These are phyloP conservation scores for Drosophila nebulosa DNA, from an alignment of 1,140 invertebrate genomes.

Conservation along the genomic window DNA sequence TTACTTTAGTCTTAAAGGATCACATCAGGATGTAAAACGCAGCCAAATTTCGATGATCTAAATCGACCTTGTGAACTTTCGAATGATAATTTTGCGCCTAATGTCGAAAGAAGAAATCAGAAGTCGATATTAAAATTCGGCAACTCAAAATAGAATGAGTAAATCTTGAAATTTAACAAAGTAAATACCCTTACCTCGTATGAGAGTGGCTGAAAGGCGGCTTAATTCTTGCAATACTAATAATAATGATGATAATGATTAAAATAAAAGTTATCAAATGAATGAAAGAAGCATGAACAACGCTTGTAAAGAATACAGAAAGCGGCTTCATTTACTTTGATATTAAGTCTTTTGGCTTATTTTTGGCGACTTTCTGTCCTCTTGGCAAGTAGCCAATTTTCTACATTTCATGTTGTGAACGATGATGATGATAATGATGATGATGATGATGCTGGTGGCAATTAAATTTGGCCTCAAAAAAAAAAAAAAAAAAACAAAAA, in stretches of 20 bases:
- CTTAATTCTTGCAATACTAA: too few relatives aligned
- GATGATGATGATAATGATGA: slow-evolving; percentile 7
- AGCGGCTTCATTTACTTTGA: slow-evolving; percentile 34
- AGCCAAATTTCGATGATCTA: too few relatives aligned
- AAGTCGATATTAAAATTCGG: too few relatives aligned
- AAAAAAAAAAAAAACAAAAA: slow-evolving; percentile 76
- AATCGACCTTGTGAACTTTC: too few relatives aligned
- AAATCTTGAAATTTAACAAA: too few relatives aligned
- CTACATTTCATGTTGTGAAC: slow-evolving; percentile 49
- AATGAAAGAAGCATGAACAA: slow-evolving; percentile 34
- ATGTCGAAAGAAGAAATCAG: too few relatives aligned
- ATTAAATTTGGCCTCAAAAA: slow-evolving; percentile 77
- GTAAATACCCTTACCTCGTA: too few relatives aligned
- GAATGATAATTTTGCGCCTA: too few relatives aligned
- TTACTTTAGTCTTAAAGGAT: too few relatives aligned
- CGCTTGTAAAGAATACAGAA: slow-evolving; percentile 37
- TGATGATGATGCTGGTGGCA: slow-evolving; percentile 30
- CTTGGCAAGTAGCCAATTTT: slow-evolving; percentile 51
- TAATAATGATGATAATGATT: slow-evolving; percentile 26
- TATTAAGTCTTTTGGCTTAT: background rate
- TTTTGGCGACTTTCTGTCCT: slow-evolving; percentile 44
- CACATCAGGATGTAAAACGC: too few relatives aligned
- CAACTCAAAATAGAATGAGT: too few relatives aligned
- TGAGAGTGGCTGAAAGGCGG: too few relatives aligned
- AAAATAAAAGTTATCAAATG: slow-evolving; percentile 24